phyloP scores from a whole-genome alignment of 2,797 vertebrate genomes.

The Muraenolepis orangiensis region DNA sequence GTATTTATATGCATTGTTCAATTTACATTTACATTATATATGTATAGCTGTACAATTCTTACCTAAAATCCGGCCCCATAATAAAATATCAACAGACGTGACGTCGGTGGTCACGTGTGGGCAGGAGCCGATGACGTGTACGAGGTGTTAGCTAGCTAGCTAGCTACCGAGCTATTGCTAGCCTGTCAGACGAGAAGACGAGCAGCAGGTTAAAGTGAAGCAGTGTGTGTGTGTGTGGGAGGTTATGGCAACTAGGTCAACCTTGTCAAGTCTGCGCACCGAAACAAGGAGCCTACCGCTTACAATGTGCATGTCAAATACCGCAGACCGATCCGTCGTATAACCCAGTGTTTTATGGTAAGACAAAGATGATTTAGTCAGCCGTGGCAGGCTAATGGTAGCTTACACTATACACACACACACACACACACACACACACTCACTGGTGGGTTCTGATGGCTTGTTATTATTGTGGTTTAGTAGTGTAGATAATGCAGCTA shows the following conservation, averaged over 20 bases:
- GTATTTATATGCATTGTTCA: neutral
- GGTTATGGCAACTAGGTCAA: neutral
- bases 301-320: neutral
- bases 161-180: neutral
- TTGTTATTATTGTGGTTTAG: neutral
- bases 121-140: neutral
- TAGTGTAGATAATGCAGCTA: neutral
- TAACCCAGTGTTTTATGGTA: neutral
- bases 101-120: neutral
- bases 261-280: neutral
- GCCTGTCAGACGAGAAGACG: neutral
- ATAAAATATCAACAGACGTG: neutral
- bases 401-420: neutral
- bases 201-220: neutral
- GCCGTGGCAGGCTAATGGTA: conserved; percentile 2
- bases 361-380: neutral
- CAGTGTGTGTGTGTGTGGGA: neutral
- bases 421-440: neutral
- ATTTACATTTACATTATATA: neutral
- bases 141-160: neutral
- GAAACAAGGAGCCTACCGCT: neutral
- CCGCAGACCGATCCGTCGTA: neutral
- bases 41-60: neutral
- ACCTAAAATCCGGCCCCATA: neutral
- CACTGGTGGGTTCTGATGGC: neutral